Conservation (phyloP, 2,113 vertebrate species). For the Chinchilla lanigera region DNA sequence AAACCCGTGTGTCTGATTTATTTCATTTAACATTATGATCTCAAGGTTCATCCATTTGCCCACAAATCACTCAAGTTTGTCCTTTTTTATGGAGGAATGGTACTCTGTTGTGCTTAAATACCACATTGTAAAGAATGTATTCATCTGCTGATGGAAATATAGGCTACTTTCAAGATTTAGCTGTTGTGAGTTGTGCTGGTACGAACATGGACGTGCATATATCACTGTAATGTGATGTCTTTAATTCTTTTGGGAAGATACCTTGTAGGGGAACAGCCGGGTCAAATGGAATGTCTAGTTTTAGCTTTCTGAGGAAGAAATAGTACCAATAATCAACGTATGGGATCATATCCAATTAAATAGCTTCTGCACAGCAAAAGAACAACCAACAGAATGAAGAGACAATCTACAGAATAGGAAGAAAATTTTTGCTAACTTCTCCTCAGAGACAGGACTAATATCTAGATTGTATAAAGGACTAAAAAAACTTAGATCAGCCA, state of each 20-base stretch:
- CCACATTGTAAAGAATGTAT: neutral
- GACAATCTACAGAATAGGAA: neutral
- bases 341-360: neutral
- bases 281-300: neutral
- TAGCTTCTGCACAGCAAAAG: neutral
- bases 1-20: neutral
- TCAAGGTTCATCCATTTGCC: neutral
- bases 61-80: neutral
- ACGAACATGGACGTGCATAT: neutral
- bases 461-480: neutral
- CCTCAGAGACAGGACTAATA: neutral
- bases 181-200: neutral
- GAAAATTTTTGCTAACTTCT: neutral
- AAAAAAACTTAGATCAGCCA: neutral
- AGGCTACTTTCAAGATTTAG: neutral
- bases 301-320: neutral
- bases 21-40: neutral
- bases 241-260: neutral
- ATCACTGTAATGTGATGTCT: neutral
- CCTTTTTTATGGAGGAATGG: neutral
- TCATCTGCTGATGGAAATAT: neutral
- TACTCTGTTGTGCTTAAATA: neutral
- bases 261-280: neutral
- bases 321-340: neutral
- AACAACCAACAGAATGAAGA: neutral